Evolutionary conservation across 2,888 invertebrate species (phyloP).

Genomic region (Heterodera filipjevi): DNA sequence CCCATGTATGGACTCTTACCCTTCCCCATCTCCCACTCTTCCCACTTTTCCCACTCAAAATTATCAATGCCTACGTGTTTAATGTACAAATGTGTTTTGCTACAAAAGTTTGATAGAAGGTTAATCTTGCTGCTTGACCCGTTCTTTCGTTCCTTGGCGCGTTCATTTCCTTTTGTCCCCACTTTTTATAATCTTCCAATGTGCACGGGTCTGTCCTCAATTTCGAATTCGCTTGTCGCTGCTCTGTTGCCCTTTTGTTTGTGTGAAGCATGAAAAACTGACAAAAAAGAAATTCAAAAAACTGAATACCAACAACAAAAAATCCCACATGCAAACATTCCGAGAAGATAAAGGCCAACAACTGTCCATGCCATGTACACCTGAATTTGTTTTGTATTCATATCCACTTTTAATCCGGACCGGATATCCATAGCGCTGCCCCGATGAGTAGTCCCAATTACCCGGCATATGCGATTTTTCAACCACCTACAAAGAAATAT

Average conservation of each 20-base stretch:
- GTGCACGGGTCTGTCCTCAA: conserved; percentile 51
- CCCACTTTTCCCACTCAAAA: too few relatives aligned
- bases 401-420: not conserved
- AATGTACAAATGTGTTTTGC: too few relatives aligned
- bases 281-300: not conserved
- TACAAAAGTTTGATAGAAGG: too few relatives aligned
- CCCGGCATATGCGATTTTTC: conserved; percentile 30
- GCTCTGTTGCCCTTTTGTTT: conserved; percentile 63
- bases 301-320: not conserved
- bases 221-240: conserved; percentile 62
- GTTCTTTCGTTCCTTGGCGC: not conserved
- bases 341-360: conserved; percentile 48
- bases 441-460: conserved; percentile 54
- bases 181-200: conserved; percentile 19
- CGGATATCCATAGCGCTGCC: conserved; percentile 42
- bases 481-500: conserved; percentile 16
- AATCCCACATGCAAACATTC: conserved; percentile 39
- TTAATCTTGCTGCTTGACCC: not conserved
- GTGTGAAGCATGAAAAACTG: conserved; percentile 47
- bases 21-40: too few relatives aligned
- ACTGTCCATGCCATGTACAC: conserved; percentile 47
- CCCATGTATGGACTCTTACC: too few relatives aligned
- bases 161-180: not conserved
- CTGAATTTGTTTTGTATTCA: conserved; percentile 5
- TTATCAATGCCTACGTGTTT: too few relatives aligned